A percentile compares a stretch with the other conserved stretches of the same genome.
phyloP scores from a whole-genome alignment of 1,140 invertebrate species.

The Heliothis subflexa region DNA sequence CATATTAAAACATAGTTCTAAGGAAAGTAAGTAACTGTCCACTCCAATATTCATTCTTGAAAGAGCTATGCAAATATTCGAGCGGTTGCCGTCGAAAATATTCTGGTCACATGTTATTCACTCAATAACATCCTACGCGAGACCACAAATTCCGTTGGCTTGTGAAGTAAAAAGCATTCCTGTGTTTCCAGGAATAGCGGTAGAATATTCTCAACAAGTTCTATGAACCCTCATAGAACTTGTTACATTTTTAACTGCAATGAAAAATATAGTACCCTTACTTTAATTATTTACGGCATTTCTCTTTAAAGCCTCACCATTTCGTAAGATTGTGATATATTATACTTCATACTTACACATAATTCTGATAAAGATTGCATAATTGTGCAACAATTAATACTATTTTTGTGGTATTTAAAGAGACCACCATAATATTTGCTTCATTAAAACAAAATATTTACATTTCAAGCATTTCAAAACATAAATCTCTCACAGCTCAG shows the following conservation, averaged over 20 bases:
- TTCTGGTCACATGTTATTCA: constrained; percentile 27
- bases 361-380: too few relatives aligned
- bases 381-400: neutral
- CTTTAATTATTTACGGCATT: neutral
- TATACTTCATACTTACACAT: too few relatives aligned
- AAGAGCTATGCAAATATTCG: neutral
- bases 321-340: too few relatives aligned
- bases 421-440: neutral
- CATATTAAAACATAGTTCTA: neutral
- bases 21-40: neutral
- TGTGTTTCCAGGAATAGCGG: constrained; percentile 27
- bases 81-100: neutral
- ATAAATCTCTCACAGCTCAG: too few relatives aligned
- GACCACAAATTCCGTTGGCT: constrained; percentile 35
- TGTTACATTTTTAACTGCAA: constrained; percentile 12
- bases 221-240: too few relatives aligned
- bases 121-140: constrained; percentile 10
- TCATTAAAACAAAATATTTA: neutral
- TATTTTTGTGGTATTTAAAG: neutral
- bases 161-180: constrained; percentile 42
- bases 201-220: constrained; percentile 38
- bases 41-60: neutral
- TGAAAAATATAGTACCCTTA: neutral
- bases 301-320: neutral
- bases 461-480: too few relatives aligned